Evolutionary conservation across 2,113 vertebrate genomes (phyloP), one percentile per base, ranked within the genome.

Genomic region (Sylvilagus bachmani): DNA sequence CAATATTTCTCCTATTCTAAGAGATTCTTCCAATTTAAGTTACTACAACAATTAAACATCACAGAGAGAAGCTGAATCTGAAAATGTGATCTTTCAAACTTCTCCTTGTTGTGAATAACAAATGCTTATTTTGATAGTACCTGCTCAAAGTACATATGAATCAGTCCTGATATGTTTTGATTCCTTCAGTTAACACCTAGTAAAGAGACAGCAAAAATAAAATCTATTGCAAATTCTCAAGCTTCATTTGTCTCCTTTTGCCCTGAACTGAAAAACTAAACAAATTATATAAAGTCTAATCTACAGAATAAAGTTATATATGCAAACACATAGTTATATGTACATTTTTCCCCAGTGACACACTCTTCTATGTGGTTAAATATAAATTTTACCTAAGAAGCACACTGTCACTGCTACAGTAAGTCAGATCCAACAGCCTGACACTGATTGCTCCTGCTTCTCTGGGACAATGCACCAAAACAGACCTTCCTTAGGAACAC

Each of bases 401-500:
- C 77, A 95, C 89, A 97, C 69, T 97, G 44, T 44, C 92, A 97
- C 94, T 95, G 70, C 97, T 90, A 97, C 74, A 97, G 90, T 97
- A 96, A 97, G 97, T 95, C 90, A 91, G 94, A 96, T 89, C 92
- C 87, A 93, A n/a, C 90, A 91, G 96, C 92, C 97, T 96, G 80
- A 97, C 90, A 95, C 77, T 95, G 96, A 97, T 11, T 14, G 29
- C 33, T 91, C 38, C 85, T 86, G 69, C 78, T 95, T 90, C 19
- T 66, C 81, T 19, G 33, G 31, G 96, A 98, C 87, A 96, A 96
- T 95, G 96, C 93, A 97, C 93, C 96, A 95, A 64, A 96, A 97
- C 92, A 98, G 94, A 98, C 85, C 89, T 97, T 92, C 92, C 96
- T 44, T 98, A 97, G 97, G 98, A 98, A 98, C 96, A 98, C 97